Evolutionary conservation across 2,113 vertebrate genomes (phyloP).

Genomic region (Triplophysa dalaica): DNA sequence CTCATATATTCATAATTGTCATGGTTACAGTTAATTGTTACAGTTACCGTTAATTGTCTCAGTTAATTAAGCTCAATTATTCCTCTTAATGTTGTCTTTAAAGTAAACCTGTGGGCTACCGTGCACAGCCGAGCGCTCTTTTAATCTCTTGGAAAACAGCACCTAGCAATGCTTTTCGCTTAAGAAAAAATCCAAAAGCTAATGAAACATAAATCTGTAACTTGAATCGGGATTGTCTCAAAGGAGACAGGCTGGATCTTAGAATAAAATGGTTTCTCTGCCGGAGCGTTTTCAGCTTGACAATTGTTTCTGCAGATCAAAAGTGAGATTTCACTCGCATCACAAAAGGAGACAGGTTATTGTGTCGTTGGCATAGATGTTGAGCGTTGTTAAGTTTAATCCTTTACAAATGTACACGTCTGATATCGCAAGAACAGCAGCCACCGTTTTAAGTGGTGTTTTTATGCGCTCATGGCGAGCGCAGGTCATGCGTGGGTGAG

Average conservation of each 20-base stretch:
- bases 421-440: slow-evolving; percentile 24
- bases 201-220: slow-evolving; percentile 12
- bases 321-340: slow-evolving; percentile 27
- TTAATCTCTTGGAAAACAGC: neutral
- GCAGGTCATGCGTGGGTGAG: slow-evolving; percentile 44
- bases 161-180: neutral
- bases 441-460: slow-evolving; percentile 12
- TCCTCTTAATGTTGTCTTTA: neutral
- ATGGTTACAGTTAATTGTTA: neutral
- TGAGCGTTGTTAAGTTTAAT: neutral
- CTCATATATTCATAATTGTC: neutral
- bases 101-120: neutral
- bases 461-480: neutral
- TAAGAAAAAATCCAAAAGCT: slow-evolving; percentile 22
- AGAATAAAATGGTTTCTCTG: slow-evolving; percentile 7
- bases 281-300: neutral
- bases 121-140: neutral
- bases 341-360: slow-evolving; percentile 7
- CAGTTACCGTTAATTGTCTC: neutral
- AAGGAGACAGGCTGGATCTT: slow-evolving; percentile 11
- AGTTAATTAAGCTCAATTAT: neutral
- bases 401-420: slow-evolving; percentile 11
- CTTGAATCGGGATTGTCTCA: slow-evolving; percentile 7
- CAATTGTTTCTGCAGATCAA: slow-evolving; percentile 6
- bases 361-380: neutral